Conservation (phyloP, 2,113 vertebrate genomes). For the Phylloscopus trochilus region DNA sequence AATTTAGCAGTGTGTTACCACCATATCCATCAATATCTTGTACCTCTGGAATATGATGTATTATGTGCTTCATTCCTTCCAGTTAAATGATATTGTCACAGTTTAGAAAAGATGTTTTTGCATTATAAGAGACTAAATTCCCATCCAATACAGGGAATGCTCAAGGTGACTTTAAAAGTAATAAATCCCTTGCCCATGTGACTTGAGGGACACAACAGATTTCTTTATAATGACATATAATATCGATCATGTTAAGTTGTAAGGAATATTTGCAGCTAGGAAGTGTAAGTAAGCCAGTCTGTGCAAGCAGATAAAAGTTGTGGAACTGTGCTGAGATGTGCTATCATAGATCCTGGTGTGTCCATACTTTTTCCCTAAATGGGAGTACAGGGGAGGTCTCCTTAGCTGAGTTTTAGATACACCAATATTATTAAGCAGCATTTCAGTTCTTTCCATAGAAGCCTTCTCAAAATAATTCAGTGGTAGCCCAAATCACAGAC, state of each 20-base stretch:
- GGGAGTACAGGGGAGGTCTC: neutral
- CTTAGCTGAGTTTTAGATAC: neutral
- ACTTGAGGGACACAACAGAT: neutral
- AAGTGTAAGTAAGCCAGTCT: neutral
- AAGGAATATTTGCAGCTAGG: neutral
- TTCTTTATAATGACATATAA: neutral
- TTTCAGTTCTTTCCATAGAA: neutral
- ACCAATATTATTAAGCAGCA: neutral
- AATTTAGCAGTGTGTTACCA: neutral
- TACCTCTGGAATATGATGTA: neutral
- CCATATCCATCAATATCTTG: neutral
- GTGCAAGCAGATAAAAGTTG: neutral
- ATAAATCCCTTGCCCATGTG: neutral
- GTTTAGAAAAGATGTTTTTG: neutral
- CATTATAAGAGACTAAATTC: neutral
- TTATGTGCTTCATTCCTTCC: neutral
- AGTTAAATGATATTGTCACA: neutral
- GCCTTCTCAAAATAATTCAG: neutral
- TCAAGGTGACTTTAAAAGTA: neutral
- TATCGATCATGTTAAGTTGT: neutral
- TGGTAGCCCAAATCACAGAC: neutral
- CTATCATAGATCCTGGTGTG: neutral
- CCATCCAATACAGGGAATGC: neutral
- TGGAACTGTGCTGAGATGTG: neutral
- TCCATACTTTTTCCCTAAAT: neutral